Evolutionary conservation across 1,140 invertebrate genomes (phyloP).

Genomic region (Lepidurus apus): DNA sequence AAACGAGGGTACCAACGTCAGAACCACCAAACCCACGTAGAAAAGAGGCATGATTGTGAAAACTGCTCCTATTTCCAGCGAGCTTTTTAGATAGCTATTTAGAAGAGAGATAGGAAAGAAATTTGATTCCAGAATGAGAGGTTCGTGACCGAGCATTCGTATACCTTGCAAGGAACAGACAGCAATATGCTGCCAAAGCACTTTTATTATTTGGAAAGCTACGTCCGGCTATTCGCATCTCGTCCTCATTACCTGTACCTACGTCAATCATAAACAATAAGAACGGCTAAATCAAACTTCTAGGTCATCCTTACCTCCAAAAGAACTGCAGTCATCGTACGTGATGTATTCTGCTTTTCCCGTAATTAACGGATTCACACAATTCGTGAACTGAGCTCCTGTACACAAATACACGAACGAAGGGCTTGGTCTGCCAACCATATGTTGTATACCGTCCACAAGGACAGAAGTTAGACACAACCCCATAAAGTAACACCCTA

Average conservation of each 20-base stretch:
- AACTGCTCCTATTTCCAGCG: not conserved
- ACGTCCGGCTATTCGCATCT: not conserved
- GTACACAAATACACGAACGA: not conserved
- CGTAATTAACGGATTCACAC: no score
- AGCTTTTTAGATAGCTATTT: not conserved
- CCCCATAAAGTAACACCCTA: not conserved
- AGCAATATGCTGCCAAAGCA: constrained; percentile 4
- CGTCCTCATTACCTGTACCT: no score
- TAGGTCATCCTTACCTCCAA: no score
- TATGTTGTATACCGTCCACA: constrained; percentile 8
- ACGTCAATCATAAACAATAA: no score
- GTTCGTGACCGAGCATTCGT: not conserved
- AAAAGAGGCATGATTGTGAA: not conserved
- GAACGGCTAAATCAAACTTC: no score
- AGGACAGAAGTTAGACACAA: not conserved
- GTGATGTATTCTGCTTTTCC: no score
- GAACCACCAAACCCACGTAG: not conserved
- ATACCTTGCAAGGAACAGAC: not conserved
- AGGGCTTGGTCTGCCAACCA: not conserved
- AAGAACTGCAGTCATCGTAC: no score
- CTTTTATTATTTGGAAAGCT: constrained; percentile 1
- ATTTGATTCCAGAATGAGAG: not conserved
- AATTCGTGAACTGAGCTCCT: not conserved
- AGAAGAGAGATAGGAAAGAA: not conserved
- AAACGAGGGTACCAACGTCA: not conserved